Evolutionary conservation across 2,113 vertebrate genomes (phyloP).

Genomic region (Melanerpes aurifrons): DNA sequence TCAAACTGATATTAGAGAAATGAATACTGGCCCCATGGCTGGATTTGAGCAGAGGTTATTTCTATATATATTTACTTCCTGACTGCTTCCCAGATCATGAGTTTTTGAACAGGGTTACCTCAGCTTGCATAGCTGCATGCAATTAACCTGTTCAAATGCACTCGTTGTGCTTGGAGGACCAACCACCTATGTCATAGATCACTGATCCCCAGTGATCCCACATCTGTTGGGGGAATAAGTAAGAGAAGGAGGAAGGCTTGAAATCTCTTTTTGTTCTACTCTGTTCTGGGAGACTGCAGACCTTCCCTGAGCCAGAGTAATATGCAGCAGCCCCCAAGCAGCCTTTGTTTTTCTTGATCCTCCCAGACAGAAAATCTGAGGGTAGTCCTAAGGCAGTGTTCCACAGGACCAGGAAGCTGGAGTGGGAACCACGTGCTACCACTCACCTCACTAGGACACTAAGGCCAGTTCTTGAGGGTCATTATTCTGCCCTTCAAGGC

Average conservation of each 20-base stretch:
- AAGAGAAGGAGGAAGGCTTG: not conserved
- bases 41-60: not conserved
- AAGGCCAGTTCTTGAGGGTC: not conserved
- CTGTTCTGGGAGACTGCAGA: not conserved
- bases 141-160: not conserved
- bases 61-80: not conserved
- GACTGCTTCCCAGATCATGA: not conserved
- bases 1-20: not conserved
- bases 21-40: not conserved
- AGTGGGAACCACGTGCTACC: not conserved
- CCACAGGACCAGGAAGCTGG: not conserved
- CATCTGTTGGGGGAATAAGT: not conserved
- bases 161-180: not conserved
- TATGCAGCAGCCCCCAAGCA: not conserved
- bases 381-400: not conserved
- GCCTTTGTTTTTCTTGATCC: not conserved
- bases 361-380: not conserved
- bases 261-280: not conserved
- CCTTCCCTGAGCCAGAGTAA: not conserved
- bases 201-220: not conserved
- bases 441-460: fast-evolving
- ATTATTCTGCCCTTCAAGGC: not conserved
- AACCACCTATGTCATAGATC: not conserved
- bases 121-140: not conserved
- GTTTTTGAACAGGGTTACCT: not conserved